Percentiles rank a stretch among this genome's conserved stretches.
Conservation (phyloP, 2,888 invertebrate species). For the Melinaea menophilus region DNA sequence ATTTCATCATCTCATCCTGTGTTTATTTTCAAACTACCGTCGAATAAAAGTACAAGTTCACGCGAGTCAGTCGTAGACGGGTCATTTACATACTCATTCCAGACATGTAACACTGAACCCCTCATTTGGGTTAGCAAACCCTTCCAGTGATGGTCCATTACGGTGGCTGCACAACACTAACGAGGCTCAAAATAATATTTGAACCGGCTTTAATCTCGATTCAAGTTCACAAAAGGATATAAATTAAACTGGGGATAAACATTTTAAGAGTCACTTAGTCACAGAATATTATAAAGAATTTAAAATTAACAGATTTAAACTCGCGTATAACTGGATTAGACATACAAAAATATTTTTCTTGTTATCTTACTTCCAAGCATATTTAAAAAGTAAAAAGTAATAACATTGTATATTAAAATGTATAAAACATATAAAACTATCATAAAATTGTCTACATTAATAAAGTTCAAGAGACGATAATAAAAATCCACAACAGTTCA, state of each 20-base stretch:
- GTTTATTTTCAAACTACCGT: background rate
- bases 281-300: background rate
- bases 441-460: conserved; percentile 19
- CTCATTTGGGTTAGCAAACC: conserved; percentile 19
- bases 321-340: too few relatives aligned
- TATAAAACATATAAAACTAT: background rate
- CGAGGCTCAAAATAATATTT: background rate
- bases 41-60: background rate
- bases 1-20: too few relatives aligned
- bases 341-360: too few relatives aligned
- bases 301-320: too few relatives aligned
- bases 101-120: conserved; percentile 19
- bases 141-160: conserved; percentile 11
- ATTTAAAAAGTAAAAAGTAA: too few relatives aligned
- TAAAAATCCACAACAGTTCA: conserved; percentile 55
- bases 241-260: background rate
- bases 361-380: too few relatives aligned
- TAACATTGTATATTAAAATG: too few relatives aligned
- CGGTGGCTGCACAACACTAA: conserved; percentile 3
- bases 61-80: conserved; percentile 22
- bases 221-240: too few relatives aligned
- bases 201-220: too few relatives aligned
- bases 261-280: background rate
- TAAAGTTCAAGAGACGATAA: conserved; percentile 23
- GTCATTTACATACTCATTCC: conserved; percentile 21